These are phyloP conservation scores for Apeira syringaria DNA, from an alignment of 2,888 invertebrate genomes.

Conservation along the genomic window DNA sequence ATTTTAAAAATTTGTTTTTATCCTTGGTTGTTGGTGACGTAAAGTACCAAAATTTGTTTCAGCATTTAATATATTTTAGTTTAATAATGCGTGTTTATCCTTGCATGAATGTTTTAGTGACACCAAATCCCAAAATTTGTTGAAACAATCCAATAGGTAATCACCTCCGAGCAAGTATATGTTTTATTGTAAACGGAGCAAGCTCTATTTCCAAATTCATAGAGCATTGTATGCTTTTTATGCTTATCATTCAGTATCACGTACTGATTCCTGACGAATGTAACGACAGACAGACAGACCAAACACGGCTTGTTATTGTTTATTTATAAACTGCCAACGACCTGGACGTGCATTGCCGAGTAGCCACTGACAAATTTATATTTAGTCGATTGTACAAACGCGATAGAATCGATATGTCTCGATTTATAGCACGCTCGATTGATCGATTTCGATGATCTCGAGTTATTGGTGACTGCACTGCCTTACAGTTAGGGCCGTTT, in stretches of 20 bases:
- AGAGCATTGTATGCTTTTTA: slow-evolving; percentile 44
- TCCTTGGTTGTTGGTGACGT: no score
- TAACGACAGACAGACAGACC: slow-evolving; percentile 62
- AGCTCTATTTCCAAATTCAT: slow-evolving; percentile 6
- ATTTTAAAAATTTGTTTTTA: no score
- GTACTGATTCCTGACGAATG: slow-evolving; percentile 63
- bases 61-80: no score
- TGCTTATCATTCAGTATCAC: slow-evolving; percentile 59
- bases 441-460: slow-evolving; percentile 74
- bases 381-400: slow-evolving; percentile 71
- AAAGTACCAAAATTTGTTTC: no score
- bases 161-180: no score
- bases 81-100: no score
- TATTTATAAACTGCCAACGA: slow-evolving; percentile 74
- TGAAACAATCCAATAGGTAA: no score
- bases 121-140: no score
- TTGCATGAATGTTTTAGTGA: no score
- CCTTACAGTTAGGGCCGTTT: slow-evolving; percentile 33
- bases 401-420: slow-evolving; percentile 76
- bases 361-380: slow-evolving; percentile 80
- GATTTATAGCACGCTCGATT: slow-evolving; percentile 74
- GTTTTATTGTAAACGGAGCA: no score
- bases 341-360: slow-evolving; percentile 61
- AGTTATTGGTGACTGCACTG: slow-evolving; percentile 59
- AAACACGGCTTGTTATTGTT: slow-evolving; percentile 75